phyloP scores from a whole-genome alignment of 2,113 vertebrate species.

The Trichomycterus rosablanca region DNA sequence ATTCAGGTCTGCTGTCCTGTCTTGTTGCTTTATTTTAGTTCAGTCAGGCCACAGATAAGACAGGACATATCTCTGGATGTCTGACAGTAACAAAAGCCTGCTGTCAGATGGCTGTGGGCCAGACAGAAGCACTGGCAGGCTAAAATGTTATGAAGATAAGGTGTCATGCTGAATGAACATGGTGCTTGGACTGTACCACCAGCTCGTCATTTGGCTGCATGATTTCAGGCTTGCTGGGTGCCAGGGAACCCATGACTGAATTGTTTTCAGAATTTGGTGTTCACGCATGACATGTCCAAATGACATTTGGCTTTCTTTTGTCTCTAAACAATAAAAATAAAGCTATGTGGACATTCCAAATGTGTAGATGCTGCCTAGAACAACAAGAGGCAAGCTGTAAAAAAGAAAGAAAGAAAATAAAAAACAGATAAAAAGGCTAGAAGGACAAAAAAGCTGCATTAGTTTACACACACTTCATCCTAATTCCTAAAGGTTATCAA shows the following conservation, averaged over 20 bases:
- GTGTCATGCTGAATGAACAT: slow-evolving; percentile 36
- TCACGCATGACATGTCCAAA: slow-evolving; percentile 23
- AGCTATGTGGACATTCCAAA: slow-evolving; percentile 42
- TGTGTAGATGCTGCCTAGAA: slow-evolving; percentile 41
- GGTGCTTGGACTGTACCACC: slow-evolving; percentile 17
- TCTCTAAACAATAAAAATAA: slow-evolving; percentile 37
- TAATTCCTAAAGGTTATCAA: neutral
- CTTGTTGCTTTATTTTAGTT: slow-evolving; percentile 39
- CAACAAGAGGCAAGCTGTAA: slow-evolving; percentile 48
- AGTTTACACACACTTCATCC: slow-evolving; percentile 16
- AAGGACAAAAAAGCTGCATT: neutral
- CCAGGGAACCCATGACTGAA: slow-evolving; percentile 17
- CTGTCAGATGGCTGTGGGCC: slow-evolving; percentile 39
- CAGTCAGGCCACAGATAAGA: slow-evolving; percentile 40
- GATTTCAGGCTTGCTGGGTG: slow-evolving; percentile 10
- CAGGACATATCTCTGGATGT: slow-evolving; percentile 30
- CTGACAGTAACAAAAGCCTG: slow-evolving; percentile 46
- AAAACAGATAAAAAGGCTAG: too few relatives aligned
- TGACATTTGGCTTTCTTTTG: slow-evolving; percentile 32
- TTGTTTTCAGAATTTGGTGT: slow-evolving; percentile 26
- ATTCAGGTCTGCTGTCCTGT: slow-evolving; percentile 20
- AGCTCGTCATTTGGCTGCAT: slow-evolving; percentile 26
- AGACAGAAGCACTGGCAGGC: slow-evolving; percentile 32
- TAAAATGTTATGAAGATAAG: slow-evolving; percentile 46
- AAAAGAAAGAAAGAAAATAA: neutral